Percentiles rank a stretch among this genome's conserved stretches.
These are phyloP conservation scores for Tamandua tetradactyla DNA, from an alignment of 2,797 vertebrate genomes.

Conservation along the genomic window DNA sequence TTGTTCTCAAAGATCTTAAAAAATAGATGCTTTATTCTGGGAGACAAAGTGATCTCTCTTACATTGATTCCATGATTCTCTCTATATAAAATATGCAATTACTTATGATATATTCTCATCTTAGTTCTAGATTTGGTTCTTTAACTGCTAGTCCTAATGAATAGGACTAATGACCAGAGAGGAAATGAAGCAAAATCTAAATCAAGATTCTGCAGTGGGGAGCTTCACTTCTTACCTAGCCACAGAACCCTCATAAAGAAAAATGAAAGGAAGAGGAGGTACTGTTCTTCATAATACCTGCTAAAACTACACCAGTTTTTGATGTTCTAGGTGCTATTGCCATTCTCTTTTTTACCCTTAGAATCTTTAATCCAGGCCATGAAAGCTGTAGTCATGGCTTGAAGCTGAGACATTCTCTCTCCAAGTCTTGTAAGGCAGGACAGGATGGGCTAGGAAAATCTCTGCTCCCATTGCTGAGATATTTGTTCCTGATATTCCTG, in stretches of 20 bases:
- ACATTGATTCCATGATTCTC: background rate
- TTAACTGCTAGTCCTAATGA: background rate
- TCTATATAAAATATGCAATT: background rate
- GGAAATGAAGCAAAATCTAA: background rate
- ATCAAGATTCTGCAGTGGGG: background rate
- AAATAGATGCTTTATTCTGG: background rate
- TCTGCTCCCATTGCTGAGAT: background rate
- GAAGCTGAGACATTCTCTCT: background rate
- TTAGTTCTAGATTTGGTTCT: background rate
- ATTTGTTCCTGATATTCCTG: background rate
- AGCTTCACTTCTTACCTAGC: background rate
- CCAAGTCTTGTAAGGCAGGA: background rate
- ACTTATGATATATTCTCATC: background rate
- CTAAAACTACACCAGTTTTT: background rate
- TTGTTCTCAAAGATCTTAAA: background rate
- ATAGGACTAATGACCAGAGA: background rate
- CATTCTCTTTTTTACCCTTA: background rate
- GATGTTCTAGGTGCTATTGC: background rate
- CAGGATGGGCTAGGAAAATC: background rate
- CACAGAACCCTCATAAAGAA: background rate
- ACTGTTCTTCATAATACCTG: background rate
- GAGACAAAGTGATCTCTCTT: background rate
- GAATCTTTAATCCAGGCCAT: background rate
- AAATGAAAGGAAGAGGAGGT: background rate
- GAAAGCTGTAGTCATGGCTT: background rate